Percentiles rank a stretch among this genome's conserved stretches.
These are phyloP conservation scores for Cirrhinus molitorella DNA, from an alignment of 2,797 vertebrate species.

Conservation along the genomic window DNA sequence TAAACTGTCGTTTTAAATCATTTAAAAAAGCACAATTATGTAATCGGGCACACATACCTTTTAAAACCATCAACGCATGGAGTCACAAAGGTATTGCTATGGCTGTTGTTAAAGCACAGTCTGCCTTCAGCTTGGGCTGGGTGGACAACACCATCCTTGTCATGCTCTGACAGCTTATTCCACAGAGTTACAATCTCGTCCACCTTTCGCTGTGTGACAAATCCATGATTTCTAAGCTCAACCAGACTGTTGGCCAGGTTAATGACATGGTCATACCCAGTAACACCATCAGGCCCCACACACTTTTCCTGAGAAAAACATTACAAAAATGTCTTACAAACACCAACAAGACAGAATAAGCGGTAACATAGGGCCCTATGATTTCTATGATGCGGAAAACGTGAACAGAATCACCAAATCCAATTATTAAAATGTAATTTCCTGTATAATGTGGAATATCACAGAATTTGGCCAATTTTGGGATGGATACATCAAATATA, in stretches of 20 bases:
- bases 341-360: no score
- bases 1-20: no score
- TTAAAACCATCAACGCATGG: conserved; percentile 9
- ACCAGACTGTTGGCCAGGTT: conserved; percentile 32
- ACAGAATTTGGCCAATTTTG: no score
- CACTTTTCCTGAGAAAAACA: neutral
- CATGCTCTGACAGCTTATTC: conserved; percentile 23
- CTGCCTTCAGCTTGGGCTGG: neutral
- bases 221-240: conserved; percentile 22
- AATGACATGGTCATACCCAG: conserved; percentile 19
- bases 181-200: conserved; percentile 18
- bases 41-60: neutral
- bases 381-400: no score
- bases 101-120: neutral
- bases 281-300: conserved; percentile 22
- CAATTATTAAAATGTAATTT: no score
- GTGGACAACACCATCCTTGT: neutral
- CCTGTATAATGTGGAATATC: no score
- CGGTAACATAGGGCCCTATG: no score
- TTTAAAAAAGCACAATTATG: neutral
- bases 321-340: neutral
- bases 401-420: no score
- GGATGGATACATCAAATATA: no score
- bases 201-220: conserved; percentile 22
- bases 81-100: neutral